phyloP scores from a whole-genome alignment of 2,888 invertebrate species.

The Diplolepis rosae region DNA sequence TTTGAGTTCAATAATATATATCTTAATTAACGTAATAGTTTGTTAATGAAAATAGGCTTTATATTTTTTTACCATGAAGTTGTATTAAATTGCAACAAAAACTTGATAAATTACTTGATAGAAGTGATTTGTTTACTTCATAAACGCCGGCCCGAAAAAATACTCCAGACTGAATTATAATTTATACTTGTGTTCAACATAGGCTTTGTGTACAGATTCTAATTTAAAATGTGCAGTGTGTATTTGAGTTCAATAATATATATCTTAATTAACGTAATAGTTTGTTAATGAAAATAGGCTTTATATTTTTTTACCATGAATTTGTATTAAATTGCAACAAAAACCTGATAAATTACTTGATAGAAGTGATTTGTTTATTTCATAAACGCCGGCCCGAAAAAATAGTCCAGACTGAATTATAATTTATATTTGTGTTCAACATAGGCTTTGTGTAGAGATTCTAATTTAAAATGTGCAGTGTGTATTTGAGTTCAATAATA shows the following conservation, averaged over 20 bases:
- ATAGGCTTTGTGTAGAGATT: background rate
- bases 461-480: background rate
- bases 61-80: too few species aligned
- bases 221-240: background rate
- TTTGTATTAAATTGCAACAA: too few species aligned
- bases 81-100: too few species aligned
- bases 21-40: background rate
- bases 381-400: background rate
- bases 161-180: background rate
- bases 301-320: too few species aligned
- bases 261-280: background rate
- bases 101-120: slow-evolving; percentile 73
- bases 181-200: background rate
- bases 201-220: background rate
- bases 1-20: background rate
- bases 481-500: background rate
- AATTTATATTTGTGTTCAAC: background rate
- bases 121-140: slow-evolving; percentile 63
- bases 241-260: background rate
- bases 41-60: slow-evolving; percentile 23
- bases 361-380: slow-evolving; percentile 64
- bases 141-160: background rate
- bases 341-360: slow-evolving; percentile 74
- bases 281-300: slow-evolving; percentile 19
- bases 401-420: background rate